Percentiles rank a stretch among this genome's conserved stretches.
Evolutionary conservation across 2,888 invertebrate genomes (phyloP).

Genomic region (Ichneumon xanthorius): DNA sequence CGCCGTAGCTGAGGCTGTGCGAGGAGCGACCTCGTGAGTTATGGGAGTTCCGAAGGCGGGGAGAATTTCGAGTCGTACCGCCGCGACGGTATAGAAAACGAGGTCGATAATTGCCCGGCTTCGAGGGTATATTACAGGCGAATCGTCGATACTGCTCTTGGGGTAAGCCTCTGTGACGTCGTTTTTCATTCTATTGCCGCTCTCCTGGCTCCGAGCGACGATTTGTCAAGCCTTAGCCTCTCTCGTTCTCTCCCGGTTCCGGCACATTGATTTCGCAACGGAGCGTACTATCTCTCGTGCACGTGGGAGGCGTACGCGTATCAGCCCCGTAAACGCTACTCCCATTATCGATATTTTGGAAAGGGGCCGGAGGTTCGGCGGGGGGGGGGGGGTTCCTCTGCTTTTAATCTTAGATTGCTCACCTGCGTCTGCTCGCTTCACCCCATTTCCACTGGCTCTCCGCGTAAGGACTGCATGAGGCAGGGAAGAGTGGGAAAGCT

Average conservation of each 20-base stretch:
- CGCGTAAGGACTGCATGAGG: no score
- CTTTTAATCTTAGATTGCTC: conserved; percentile 21
- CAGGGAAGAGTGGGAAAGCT: no score
- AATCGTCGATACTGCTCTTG: conserved; percentile 28
- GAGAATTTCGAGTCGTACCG: conserved; percentile 26
- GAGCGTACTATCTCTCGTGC: conserved; percentile 51
- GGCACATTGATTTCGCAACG: conserved; percentile 68
- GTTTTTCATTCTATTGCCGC: conserved; percentile 63
- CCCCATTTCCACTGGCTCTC: no score
- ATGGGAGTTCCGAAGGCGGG: conserved; percentile 5
- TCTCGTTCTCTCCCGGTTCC: conserved; percentile 45
- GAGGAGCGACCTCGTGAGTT: not conserved
- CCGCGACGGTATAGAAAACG: conserved; percentile 30
- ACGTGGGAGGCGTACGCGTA: conserved; percentile 40
- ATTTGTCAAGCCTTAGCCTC: conserved; percentile 69
- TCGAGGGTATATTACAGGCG: conserved; percentile 34
- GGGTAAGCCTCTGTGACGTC: conserved; percentile 40
- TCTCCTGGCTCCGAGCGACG: conserved; percentile 38
- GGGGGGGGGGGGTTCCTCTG: not conserved
- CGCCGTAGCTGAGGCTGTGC: not conserved
- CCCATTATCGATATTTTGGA: conserved; percentile 54
- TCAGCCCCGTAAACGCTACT: conserved; percentile 52
- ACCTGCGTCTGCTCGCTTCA: not conserved
- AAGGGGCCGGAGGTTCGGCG: not conserved
- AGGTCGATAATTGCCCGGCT: conserved; percentile 50